phyloP scores from a whole-genome alignment of 2,888 invertebrate species.

The Lasioglossum malachurum region DNA sequence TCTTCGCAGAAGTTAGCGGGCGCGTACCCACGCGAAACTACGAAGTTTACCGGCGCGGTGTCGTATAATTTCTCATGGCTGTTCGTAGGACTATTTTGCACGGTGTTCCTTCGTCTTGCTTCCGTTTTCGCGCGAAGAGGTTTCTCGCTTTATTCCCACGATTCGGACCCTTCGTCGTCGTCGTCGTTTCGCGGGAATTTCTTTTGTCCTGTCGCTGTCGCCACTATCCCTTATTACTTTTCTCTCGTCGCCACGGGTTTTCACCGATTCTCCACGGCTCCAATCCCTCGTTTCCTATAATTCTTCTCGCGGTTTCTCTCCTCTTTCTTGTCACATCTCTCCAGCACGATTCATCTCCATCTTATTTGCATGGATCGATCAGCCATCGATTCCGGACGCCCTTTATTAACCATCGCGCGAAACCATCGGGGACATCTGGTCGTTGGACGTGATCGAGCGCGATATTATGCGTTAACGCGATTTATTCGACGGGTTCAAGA shows the following conservation, averaged over 20 bases:
- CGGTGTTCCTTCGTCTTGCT: neutral
- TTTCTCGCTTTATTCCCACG: conserved; percentile 27
- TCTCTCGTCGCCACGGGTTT: neutral
- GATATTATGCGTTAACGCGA: neutral
- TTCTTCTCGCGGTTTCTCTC: neutral
- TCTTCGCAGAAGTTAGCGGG: neutral
- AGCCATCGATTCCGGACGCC: neutral
- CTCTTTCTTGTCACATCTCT: neutral
- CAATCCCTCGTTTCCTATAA: neutral
- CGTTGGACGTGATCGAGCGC: neutral
- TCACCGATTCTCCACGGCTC: neutral
- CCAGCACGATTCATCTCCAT: neutral
- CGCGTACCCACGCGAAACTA: neutral
- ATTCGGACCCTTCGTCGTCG: conserved; percentile 4
- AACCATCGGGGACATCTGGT: neutral
- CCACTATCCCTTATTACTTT: conserved; percentile 30
- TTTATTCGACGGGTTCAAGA: neutral
- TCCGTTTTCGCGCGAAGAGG: neutral
- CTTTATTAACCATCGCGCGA: conserved; percentile 24
- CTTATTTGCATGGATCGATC: conserved; percentile 31
- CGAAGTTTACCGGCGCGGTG: neutral
- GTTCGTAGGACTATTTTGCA: conserved; percentile 16
- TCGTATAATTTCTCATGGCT: conserved; percentile 26
- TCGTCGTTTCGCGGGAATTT: conserved; percentile 31
- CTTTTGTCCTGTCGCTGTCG: conserved; percentile 27